phyloP scores from a whole-genome alignment of 2,888 invertebrate species.

The Branchellion lobata region DNA sequence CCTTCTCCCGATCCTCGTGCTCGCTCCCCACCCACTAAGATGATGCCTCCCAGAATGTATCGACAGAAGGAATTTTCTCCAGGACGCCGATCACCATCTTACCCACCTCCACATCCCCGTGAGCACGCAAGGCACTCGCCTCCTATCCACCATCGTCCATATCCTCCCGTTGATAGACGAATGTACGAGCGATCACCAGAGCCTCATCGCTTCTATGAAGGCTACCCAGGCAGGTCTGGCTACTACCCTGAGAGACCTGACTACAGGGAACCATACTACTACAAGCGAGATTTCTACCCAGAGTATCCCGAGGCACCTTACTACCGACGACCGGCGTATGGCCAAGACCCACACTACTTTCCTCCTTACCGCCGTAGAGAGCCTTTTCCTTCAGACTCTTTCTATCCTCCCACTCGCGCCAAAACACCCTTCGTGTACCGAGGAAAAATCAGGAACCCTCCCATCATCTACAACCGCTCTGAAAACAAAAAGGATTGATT shows the following conservation, averaged over 20 bases:
- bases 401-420: background rate
- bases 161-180: background rate
- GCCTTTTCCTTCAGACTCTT: background rate
- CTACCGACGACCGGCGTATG: slow-evolving; percentile 12
- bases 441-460: slow-evolving; percentile 34
- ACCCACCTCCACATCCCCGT: background rate
- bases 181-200: slow-evolving; percentile 1
- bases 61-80: background rate
- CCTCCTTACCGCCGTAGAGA: slow-evolving; percentile 1
- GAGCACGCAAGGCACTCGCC: slow-evolving; percentile 10
- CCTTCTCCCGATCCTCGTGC: background rate
- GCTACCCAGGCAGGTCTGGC: background rate
- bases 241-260: slow-evolving; percentile 12
- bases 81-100: background rate
- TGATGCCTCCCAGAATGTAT: slow-evolving; percentile 11
- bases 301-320: background rate
- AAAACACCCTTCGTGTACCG: slow-evolving; percentile 8
- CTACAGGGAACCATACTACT: slow-evolving; percentile 3
- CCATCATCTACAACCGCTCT: slow-evolving; percentile 17
- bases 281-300: background rate
- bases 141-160: slow-evolving; percentile 4
- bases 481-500: background rate
- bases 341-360: background rate
- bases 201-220: background rate
- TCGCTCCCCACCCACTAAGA: slow-evolving; percentile 15